These are phyloP conservation scores for Galago senegalensis DNA, from an alignment of 2,797 vertebrate genomes.

Conservation along the genomic window DNA sequence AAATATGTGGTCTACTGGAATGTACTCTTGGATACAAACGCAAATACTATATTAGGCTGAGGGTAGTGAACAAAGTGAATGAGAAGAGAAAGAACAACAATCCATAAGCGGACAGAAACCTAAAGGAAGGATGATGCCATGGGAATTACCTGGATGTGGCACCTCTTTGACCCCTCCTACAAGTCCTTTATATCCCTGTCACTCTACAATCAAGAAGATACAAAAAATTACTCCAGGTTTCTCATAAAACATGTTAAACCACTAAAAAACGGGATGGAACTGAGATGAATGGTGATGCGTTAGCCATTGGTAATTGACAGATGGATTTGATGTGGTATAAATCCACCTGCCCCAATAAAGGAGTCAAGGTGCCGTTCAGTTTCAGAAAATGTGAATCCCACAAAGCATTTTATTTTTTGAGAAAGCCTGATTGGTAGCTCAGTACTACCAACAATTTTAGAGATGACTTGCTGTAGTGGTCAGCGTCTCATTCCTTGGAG, in stretches of 20 bases:
- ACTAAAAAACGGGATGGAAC: neutral
- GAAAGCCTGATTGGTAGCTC: neutral
- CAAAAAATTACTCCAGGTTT: neutral
- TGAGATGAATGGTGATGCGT: neutral
- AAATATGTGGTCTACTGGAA: neutral
- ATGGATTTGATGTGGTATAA: neutral
- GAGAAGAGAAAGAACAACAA: neutral
- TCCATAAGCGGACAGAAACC: neutral
- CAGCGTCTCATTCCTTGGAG: neutral
- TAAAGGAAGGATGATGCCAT: neutral
- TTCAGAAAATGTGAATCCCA: neutral
- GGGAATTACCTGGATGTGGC: neutral
- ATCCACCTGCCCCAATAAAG: neutral
- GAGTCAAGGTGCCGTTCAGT: neutral
- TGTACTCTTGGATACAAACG: neutral
- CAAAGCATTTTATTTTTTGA: slow-evolving; percentile 52
- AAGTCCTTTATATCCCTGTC: neutral
- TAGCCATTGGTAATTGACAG: neutral
- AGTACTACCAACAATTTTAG: neutral
- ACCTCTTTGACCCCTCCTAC: neutral
- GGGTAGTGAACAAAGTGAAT: neutral
- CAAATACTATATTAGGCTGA: neutral
- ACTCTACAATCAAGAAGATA: neutral
- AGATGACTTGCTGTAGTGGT: neutral
- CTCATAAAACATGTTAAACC: slow-evolving; percentile 21